phyloP scores from a whole-genome alignment of 2,888 invertebrate species.

The Ceriagrion tenellum region DNA sequence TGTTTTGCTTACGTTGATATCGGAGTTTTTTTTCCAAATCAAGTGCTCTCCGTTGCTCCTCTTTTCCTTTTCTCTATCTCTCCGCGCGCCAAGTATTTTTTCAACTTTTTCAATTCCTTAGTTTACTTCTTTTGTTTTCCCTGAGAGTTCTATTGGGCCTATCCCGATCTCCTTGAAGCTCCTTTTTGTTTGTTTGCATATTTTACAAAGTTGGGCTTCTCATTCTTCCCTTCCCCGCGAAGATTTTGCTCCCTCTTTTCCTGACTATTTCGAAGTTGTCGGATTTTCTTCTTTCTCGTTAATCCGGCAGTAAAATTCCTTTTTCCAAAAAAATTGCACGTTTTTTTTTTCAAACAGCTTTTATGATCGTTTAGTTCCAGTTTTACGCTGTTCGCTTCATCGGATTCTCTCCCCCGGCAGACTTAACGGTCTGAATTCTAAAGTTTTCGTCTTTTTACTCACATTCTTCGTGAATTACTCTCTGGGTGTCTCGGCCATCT shows the following conservation, averaged over 20 bases:
- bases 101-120: background rate
- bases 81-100: background rate
- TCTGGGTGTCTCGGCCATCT: background rate
- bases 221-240: background rate
- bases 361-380: background rate
- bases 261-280: background rate
- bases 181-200: conserved; percentile 4
- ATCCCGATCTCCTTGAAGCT: background rate
- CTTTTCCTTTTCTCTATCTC: background rate
- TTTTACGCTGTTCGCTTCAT: background rate
- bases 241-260: background rate
- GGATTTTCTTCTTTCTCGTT: background rate
- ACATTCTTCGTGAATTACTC: background rate
- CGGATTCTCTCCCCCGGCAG: background rate
- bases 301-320: background rate
- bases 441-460: background rate
- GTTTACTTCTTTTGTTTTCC: background rate
- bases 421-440: background rate
- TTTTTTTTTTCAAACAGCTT: background rate
- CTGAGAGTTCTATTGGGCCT: background rate
- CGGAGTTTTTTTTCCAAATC: background rate
- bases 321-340: background rate
- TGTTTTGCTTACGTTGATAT: background rate
- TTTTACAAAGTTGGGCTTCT: background rate
- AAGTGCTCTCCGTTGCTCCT: background rate